These are phyloP conservation scores for Hirtodrosophila duncani DNA, from an alignment of 2,888 invertebrate genomes.

Conservation along the genomic window DNA sequence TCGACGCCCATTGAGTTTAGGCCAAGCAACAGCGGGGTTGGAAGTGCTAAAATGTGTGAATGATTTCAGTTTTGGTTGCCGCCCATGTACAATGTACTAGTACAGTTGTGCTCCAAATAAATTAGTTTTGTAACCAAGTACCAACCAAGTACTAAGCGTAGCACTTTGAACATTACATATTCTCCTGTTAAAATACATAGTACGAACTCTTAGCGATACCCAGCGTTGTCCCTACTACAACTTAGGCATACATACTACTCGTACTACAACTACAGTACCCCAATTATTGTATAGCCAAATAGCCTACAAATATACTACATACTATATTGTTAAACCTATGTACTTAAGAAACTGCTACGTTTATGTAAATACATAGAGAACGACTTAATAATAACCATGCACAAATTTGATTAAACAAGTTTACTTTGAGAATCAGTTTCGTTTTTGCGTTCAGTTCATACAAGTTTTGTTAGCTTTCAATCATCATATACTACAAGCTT, in stretches of 20 bases:
- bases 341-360: conserved; percentile 53
- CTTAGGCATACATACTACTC: conserved; percentile 17
- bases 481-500: conserved; percentile 50
- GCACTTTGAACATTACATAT: conserved; percentile 20
- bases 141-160: conserved; percentile 24
- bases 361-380: conserved; percentile 66
- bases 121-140: conserved; percentile 40
- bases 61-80: conserved; percentile 53
- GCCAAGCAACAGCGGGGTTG: conserved; percentile 51
- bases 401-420: conserved; percentile 47
- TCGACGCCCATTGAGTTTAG: conserved; percentile 53
- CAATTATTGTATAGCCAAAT: conserved; percentile 1
- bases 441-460: conserved; percentile 42
- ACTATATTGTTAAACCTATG: conserved; percentile 9
- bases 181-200: conserved; percentile 21
- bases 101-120: conserved; percentile 42
- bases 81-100: conserved; percentile 29
- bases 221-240: conserved; percentile 28
- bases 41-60: conserved; percentile 60
- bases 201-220: conserved; percentile 26
- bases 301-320: conserved; percentile 14
- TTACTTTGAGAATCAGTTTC: conserved; percentile 51
- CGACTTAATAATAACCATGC: conserved; percentile 58
- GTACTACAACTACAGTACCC: conserved; percentile 1
- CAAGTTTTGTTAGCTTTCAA: conserved; percentile 47